Conservation (phyloP, 1,140 invertebrate genomes). For the Harlomillsia oculata region DNA sequence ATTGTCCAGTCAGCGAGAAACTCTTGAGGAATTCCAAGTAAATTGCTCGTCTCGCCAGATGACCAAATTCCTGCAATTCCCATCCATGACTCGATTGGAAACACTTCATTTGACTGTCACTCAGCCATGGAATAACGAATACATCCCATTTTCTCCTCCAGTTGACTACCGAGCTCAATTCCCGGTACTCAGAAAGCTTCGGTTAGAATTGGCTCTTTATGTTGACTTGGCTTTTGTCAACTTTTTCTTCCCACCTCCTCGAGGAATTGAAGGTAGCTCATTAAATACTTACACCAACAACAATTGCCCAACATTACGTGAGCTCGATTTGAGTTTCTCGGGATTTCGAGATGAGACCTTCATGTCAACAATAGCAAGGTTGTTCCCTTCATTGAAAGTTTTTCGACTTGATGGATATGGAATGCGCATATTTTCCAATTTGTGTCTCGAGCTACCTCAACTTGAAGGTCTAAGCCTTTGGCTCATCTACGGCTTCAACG, state of each 20-base stretch:
- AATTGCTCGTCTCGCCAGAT: constrained; percentile 11
- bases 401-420: constrained; percentile 19
- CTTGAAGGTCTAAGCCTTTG: constrained; percentile 6
- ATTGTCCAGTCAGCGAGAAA: background rate
- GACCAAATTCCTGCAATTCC: constrained; percentile 14
- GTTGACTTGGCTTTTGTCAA: constrained; percentile 12
- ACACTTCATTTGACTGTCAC: constrained; percentile 9
- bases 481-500: constrained; percentile 19
- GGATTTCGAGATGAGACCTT: constrained; percentile 20
- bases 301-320: no score
- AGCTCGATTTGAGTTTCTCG: constrained; percentile 14
- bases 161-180: constrained; percentile 10
- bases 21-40: constrained; percentile 13
- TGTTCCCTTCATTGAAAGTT: constrained; percentile 7
- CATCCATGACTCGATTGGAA: background rate
- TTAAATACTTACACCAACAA: no score
- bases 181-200: background rate
- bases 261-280: background rate
- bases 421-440: constrained; percentile 7
- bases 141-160: background rate
- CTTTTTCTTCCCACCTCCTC: constrained; percentile 11
- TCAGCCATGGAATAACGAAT: constrained; percentile 13
- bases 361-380: background rate
- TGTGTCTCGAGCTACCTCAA: constrained; percentile 15
- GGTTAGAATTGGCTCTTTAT: constrained; percentile 15